These are phyloP conservation scores for Andricus curvator DNA, from an alignment of 2,888 invertebrate genomes.

Conservation along the genomic window DNA sequence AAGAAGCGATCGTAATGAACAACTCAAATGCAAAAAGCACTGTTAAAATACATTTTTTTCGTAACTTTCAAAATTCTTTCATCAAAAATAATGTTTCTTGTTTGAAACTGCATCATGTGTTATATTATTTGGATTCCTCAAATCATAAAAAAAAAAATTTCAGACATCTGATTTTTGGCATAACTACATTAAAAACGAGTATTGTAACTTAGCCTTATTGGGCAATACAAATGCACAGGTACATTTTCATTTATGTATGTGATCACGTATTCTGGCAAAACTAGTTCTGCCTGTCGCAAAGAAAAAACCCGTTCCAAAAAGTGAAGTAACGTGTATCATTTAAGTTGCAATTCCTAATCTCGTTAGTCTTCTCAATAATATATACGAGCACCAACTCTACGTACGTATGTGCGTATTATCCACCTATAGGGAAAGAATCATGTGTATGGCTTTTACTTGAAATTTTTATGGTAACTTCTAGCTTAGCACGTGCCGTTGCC, in stretches of 20 bases:
- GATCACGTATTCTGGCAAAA: conserved; percentile 21
- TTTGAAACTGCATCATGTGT: too few species aligned
- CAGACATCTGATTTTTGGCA: too few species aligned
- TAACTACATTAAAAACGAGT: background rate
- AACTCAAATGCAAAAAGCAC: too few species aligned
- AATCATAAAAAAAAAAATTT: too few species aligned
- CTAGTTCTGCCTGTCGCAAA: conserved; percentile 15
- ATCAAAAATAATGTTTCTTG: too few species aligned
- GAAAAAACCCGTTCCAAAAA: conserved; percentile 1
- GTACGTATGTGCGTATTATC: conserved; percentile 19
- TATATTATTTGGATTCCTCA: too few species aligned
- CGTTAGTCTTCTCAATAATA: conserved; percentile 5
- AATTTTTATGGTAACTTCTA: conserved; percentile 37
- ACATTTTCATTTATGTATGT: background rate
- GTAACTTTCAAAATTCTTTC: too few species aligned
- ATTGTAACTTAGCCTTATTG: conserved; percentile 7
- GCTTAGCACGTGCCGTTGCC: conserved; percentile 33
- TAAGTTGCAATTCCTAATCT: conserved; percentile 36
- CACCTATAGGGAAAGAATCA: conserved; percentile 1
- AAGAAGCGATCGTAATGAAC: too few species aligned
- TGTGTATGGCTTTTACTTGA: conserved; percentile 2
- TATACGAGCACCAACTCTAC: background rate
- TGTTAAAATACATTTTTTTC: too few species aligned
- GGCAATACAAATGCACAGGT: background rate
- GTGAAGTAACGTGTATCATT: conserved; percentile 34